Conservation (phyloP, 2,113 vertebrate species). For the Synodontis membranacea region DNA sequence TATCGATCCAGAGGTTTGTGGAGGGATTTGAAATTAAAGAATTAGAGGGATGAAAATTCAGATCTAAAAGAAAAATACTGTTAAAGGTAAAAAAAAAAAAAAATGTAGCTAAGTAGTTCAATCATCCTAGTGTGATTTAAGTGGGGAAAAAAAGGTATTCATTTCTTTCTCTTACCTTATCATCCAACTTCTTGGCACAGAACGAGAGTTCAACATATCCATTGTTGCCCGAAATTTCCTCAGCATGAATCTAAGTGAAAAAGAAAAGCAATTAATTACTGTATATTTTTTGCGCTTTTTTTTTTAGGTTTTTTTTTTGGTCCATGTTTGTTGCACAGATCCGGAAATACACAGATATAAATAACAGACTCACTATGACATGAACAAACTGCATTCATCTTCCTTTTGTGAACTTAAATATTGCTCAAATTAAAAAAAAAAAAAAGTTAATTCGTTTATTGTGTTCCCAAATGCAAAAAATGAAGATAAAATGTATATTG, state of each 20-base stretch:
- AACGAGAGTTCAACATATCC: slow-evolving; percentile 90
- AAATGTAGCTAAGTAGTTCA: neutral
- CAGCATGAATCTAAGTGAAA: slow-evolving; percentile 80
- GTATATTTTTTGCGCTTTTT: neutral
- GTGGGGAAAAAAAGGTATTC: neutral
- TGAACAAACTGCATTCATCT: neutral
- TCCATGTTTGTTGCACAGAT: neutral
- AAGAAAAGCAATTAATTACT: neutral
- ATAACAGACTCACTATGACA: neutral
- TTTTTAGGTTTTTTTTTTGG: neutral
- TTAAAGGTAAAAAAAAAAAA: neutral
- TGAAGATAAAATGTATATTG: neutral
- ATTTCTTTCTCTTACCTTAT: slow-evolving; percentile 79
- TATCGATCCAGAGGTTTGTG: neutral
- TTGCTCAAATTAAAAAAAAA: neutral
- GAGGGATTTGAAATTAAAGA: slow-evolving; percentile 4
- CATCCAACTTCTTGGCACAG: slow-evolving; percentile 88
- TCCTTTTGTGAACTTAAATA: neutral
- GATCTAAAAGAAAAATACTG: neutral
- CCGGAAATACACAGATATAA: neutral
- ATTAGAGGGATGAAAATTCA: neutral
- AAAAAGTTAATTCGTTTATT: neutral
- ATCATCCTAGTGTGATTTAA: slow-evolving; percentile 17
- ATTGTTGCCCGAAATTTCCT: slow-evolving; percentile 94
- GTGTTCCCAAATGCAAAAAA: neutral